These are phyloP conservation scores for Dromiciops gliroides DNA, from an alignment of 2,113 vertebrate genomes.

Conservation along the genomic window DNA sequence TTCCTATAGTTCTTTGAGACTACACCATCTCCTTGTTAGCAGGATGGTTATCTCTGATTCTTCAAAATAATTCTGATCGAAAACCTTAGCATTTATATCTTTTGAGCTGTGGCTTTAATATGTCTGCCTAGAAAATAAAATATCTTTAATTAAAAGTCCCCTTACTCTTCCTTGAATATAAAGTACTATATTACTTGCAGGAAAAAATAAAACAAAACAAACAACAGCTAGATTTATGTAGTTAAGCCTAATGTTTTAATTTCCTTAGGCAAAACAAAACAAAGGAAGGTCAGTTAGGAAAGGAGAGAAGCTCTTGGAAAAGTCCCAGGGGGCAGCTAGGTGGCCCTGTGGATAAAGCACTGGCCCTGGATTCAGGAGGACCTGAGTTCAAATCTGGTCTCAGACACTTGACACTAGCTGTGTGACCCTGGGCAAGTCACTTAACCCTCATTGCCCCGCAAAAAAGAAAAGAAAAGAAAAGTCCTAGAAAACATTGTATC, in stretches of 20 bases:
- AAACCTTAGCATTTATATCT: conserved; percentile 34
- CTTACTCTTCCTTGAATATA: conserved; percentile 9
- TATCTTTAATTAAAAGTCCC: conserved; percentile 41
- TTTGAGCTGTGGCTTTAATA: conserved; percentile 18
- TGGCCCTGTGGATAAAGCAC: no score
- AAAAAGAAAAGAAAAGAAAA: no score
- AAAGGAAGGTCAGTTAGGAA: not conserved
- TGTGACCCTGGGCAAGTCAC: no score
- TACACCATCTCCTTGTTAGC: not conserved
- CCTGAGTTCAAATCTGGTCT: no score
- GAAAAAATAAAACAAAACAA: not conserved
- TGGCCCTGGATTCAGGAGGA: no score
- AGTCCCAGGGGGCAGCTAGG: no score
- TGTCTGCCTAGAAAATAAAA: not conserved
- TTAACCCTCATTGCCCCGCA: no score
- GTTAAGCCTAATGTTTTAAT: not conserved
- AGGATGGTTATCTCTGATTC: not conserved
- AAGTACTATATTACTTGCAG: not conserved
- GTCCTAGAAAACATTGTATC: not conserved
- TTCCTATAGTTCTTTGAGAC: not conserved
- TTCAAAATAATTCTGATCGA: not conserved
- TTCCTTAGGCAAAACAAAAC: not conserved
- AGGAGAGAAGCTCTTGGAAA: not conserved
- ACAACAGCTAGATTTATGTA: not conserved
- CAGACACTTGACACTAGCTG: no score